phyloP scores from a whole-genome alignment of 2,113 vertebrate genomes.

The Entelurus aequoreus region DNA sequence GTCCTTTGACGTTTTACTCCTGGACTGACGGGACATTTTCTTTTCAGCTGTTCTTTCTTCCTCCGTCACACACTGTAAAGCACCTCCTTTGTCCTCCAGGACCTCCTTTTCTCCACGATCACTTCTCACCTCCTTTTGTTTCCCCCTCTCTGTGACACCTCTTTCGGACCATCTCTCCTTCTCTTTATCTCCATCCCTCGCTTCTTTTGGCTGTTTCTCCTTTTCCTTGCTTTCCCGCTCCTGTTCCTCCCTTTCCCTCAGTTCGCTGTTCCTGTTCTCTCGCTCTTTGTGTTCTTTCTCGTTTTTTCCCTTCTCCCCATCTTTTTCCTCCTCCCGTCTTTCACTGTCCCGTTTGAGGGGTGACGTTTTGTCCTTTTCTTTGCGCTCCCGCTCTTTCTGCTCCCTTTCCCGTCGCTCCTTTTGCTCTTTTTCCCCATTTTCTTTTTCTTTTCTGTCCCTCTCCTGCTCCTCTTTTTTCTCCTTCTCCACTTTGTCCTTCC shows the following conservation, averaged over 20 bases:
- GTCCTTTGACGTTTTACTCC: slow-evolving; percentile 66
- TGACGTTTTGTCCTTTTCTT: slow-evolving; percentile 10
- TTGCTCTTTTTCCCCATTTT: background rate
- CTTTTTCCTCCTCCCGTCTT: slow-evolving; percentile 4
- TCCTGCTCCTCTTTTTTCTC: background rate
- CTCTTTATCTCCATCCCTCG: background rate
- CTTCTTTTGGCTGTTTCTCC: slow-evolving; percentile 17
- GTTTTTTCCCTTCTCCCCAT: background rate
- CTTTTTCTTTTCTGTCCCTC: slow-evolving; percentile 1
- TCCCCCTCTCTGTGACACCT: background rate
- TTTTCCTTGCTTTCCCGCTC: background rate
- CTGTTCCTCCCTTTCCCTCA: slow-evolving; percentile 8
- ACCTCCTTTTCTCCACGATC: slow-evolving; percentile 5
- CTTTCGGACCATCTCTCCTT: slow-evolving; percentile 5
- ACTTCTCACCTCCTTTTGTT: slow-evolving; percentile 1
- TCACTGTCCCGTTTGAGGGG: too few species aligned
- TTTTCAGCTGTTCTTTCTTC: slow-evolving; percentile 36
- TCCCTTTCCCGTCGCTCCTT: background rate
- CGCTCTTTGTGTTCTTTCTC: slow-evolving; percentile 3
- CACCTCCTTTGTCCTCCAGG: slow-evolving; percentile 11
- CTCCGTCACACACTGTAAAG: slow-evolving; percentile 24
- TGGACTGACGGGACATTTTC: slow-evolving; percentile 37
- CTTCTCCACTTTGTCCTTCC: slow-evolving; percentile 3
- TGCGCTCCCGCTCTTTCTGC: slow-evolving; percentile 6
- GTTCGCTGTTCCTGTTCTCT: background rate